phyloP scores from a whole-genome alignment of 2,888 invertebrate species.

The Drosophila recens region DNA sequence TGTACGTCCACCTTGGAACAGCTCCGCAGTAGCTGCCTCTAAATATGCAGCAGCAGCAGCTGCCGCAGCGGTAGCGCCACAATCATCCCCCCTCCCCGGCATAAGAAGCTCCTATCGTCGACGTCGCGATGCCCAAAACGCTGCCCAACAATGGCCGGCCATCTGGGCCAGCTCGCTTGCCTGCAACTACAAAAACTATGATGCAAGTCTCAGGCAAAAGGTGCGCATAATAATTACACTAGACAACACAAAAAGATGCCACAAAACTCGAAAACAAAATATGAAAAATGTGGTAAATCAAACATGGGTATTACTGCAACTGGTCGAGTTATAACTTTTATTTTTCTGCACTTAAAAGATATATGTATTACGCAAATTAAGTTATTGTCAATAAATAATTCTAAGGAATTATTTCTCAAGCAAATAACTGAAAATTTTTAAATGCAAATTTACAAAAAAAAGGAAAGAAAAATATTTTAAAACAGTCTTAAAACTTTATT shows the following conservation, averaged over 20 bases:
- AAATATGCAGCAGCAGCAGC: conserved; percentile 63
- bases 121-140: conserved; percentile 78
- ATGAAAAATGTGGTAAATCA: not conserved
- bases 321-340: no score
- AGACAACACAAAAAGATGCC: conserved; percentile 18
- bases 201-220: conserved; percentile 82
- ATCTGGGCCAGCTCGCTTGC: conserved; percentile 83
- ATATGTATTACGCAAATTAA: no score
- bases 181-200: conserved; percentile 82
- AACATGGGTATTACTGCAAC: not conserved
- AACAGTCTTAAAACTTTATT: not conserved
- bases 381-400: no score
- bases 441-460: no score
- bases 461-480: no score
- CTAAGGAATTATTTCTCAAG: no score
- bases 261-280: not conserved
- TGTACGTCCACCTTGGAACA: conserved; percentile 81
- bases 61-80: conserved; percentile 47
- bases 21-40: conserved; percentile 71
- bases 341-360: no score
- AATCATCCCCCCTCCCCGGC: conserved; percentile 55
- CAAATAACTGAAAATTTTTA: no score
- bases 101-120: conserved; percentile 82
- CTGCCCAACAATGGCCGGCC: conserved; percentile 80
- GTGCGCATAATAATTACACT: conserved; percentile 73